Evolutionary conservation across 2,888 invertebrate species (phyloP).

Genomic region (Drosophila meridiana): DNA sequence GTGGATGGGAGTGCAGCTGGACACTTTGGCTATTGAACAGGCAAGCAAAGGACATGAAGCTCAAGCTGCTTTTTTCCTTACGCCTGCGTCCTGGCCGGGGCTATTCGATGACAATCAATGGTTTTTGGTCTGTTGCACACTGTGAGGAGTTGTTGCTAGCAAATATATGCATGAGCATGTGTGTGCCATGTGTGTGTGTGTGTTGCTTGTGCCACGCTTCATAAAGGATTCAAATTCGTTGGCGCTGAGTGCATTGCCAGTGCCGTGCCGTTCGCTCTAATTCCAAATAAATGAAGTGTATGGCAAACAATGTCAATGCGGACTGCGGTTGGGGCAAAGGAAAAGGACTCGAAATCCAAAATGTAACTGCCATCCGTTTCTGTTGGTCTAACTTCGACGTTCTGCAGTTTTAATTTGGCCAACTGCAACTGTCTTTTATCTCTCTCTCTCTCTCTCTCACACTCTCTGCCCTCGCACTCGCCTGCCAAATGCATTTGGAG

Average conservation of each 20-base stretch:
- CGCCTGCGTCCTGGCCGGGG: conserved; percentile 45
- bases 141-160: conserved; percentile 7
- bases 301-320: conserved; percentile 78
- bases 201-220: conserved; percentile 76
- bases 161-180: conserved; percentile 73
- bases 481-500: conserved; percentile 50
- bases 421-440: conserved; percentile 57
- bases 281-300: conserved; percentile 83
- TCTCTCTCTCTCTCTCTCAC: neutral
- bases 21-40: conserved; percentile 50
- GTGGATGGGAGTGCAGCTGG: conserved; percentile 38
- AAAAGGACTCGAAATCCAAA: conserved; percentile 4
- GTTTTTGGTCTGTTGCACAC: conserved; percentile 84
- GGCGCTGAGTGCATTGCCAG: conserved; percentile 71
- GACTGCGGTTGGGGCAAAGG: conserved; percentile 26
- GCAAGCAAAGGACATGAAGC: conserved; percentile 33
- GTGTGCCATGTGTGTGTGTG: conserved; percentile 41
- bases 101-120: conserved; percentile 84
- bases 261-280: conserved; percentile 61
- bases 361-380: conserved; percentile 28
- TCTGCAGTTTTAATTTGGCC: conserved; percentile 63
- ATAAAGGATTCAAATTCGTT: conserved; percentile 83
- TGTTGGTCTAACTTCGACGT: conserved; percentile 40
- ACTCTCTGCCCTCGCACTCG: neutral
- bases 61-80: conserved; percentile 64